Conservation (phyloP, 2,797 vertebrate genomes). For the Scarus forsteni region DNA sequence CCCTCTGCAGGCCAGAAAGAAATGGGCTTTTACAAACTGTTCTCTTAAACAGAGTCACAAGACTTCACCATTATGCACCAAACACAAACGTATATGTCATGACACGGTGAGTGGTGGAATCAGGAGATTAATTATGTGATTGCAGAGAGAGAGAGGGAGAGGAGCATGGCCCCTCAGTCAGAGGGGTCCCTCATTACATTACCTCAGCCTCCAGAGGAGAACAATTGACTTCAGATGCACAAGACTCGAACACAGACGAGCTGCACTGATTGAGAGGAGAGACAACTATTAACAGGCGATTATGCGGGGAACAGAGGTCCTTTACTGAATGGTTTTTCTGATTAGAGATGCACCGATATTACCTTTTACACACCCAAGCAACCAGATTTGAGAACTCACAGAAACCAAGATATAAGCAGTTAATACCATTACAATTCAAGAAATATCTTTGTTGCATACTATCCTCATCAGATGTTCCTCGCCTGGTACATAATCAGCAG, state of each 20-base stretch:
- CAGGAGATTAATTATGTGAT: slow-evolving; percentile 83
- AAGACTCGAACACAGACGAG: slow-evolving; percentile 40
- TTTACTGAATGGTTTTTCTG: not conserved
- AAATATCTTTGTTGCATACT: no score
- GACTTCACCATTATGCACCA: slow-evolving; percentile 77
- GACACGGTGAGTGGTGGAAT: slow-evolving; percentile 76
- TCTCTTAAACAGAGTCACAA: slow-evolving; percentile 85
- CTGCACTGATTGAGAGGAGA: slow-evolving; percentile 67
- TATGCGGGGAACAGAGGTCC: slow-evolving; percentile 5
- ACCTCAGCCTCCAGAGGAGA: slow-evolving; percentile 71
- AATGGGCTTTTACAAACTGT: slow-evolving; percentile 82
- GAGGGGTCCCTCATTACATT: slow-evolving; percentile 80
- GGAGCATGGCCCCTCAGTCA: slow-evolving; percentile 62
- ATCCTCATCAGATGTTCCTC: no score
- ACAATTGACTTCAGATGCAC: slow-evolving; percentile 73
- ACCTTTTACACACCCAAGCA: no score
- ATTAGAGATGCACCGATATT: not conserved
- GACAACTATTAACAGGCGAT: slow-evolving; percentile 62
- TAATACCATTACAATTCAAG: no score
- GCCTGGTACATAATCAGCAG: no score
- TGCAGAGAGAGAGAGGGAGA: slow-evolving; percentile 41
- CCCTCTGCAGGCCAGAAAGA: slow-evolving; percentile 92
- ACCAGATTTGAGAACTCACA: no score
- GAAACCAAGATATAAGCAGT: no score
- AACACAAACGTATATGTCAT: slow-evolving; percentile 80